These are phyloP conservation scores for Panagrolaimus sp. DNA, from an alignment of 1,140 invertebrate species.

Conservation along the genomic window DNA sequence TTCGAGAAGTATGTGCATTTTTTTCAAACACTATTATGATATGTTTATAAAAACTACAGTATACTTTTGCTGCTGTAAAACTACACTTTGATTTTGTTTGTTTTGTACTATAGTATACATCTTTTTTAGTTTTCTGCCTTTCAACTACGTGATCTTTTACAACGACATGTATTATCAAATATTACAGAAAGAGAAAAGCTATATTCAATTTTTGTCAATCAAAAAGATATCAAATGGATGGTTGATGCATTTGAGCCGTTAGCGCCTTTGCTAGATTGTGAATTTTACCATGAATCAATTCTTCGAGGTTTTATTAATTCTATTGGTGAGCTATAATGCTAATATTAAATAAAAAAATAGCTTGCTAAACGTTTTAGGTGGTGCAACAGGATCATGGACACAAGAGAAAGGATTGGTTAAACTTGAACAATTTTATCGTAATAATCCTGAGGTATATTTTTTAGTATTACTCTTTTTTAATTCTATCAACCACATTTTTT, in stretches of 20 bases:
- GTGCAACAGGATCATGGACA: background rate
- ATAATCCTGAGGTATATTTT: background rate
- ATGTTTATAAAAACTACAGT: no score
- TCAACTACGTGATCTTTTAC: background rate
- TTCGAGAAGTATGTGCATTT: background rate
- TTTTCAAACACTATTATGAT: no score
- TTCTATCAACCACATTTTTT: background rate
- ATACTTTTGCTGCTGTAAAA: no score
- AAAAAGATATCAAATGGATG: background rate
- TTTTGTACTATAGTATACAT: no score
- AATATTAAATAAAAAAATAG: no score
- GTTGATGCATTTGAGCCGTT: slow-evolving; percentile 5
- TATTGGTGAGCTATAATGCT: background rate
- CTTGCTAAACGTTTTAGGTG: no score
- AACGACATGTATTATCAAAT: background rate
- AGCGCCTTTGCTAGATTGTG: background rate
- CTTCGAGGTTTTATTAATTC: slow-evolving; percentile 9
- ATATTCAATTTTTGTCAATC: background rate
- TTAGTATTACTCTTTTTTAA: background rate
- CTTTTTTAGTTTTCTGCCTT: background rate
- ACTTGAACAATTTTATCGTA: background rate
- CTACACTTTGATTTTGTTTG: no score
- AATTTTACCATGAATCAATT: background rate
- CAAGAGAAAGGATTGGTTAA: background rate
- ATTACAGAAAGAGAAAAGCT: background rate